A percentile compares a stretch with the other conserved stretches of the same genome.
These are phyloP conservation scores for Alcis repandata DNA, from an alignment of 2,888 invertebrate species.

Conservation along the genomic window DNA sequence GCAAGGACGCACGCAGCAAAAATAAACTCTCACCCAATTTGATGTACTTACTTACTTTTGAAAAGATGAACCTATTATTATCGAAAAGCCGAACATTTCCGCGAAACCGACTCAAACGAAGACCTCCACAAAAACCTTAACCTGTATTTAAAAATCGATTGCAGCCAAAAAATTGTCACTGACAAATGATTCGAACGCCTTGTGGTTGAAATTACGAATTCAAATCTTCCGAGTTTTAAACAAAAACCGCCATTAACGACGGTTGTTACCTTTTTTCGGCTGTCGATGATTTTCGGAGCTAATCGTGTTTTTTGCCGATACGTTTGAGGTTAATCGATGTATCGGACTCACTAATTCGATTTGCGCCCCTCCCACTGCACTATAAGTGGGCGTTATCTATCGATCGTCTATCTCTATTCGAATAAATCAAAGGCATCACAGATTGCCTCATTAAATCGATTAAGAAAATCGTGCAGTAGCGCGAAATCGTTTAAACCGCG, in stretches of 20 bases:
- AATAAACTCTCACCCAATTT: constrained; percentile 27
- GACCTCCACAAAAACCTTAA: constrained; percentile 62
- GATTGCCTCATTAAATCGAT: constrained; percentile 20
- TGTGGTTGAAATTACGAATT: constrained; percentile 86
- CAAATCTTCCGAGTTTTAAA: constrained; percentile 84
- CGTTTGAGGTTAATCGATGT: constrained; percentile 81
- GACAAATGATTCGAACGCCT: constrained; percentile 86
- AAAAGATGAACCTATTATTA: constrained; percentile 63
- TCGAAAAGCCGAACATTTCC: constrained; percentile 52
- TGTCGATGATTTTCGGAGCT: constrained; percentile 84
- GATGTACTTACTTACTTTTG: constrained; percentile 10
- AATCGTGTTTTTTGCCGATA: constrained; percentile 85
- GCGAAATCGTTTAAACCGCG: constrained; percentile 56
- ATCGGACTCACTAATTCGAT: constrained; percentile 83
- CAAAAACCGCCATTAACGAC: constrained; percentile 85
- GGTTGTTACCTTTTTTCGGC: constrained; percentile 82
- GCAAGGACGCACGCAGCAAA: constrained; percentile 50
- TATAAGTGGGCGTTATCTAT: constrained; percentile 81
- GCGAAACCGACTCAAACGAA: constrained; percentile 39
- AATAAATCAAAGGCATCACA: constrained; percentile 19
- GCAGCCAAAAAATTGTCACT: constrained; percentile 86
- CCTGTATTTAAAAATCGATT: constrained; percentile 87
- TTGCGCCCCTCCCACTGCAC: constrained; percentile 78
- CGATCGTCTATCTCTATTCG: constrained; percentile 73
- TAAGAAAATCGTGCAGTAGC: constrained; percentile 47